A percentile compares a stretch with the other conserved stretches of the same genome.
phyloP scores from a whole-genome alignment of 2,797 vertebrate species.

The Poeciliopsis paucimaculata region DNA sequence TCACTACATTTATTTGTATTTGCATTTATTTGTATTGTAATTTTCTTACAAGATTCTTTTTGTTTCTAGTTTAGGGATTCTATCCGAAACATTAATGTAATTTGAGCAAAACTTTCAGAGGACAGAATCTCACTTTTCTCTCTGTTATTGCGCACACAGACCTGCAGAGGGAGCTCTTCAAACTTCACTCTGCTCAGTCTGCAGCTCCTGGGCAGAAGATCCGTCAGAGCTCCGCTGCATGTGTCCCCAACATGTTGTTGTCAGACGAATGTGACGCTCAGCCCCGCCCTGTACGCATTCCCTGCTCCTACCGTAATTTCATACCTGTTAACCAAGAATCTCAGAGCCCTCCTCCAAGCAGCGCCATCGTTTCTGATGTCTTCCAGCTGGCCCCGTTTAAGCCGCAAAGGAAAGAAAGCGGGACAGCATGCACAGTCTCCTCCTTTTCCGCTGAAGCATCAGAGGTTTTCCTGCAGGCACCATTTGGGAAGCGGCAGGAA shows the following conservation, averaged over 20 bases:
- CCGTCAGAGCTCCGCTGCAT: constrained; percentile 77
- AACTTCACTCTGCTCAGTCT: constrained; percentile 1
- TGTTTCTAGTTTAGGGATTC: not conserved
- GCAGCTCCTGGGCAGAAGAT: constrained; percentile 74
- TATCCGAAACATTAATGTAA: not conserved
- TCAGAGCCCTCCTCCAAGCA: constrained; percentile 20
- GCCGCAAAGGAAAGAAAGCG: constrained; percentile 61
- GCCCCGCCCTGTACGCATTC: constrained; percentile 8
- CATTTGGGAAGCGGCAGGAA: constrained; percentile 87
- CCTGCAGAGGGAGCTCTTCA: constrained; percentile 64
- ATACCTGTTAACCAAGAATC: constrained; percentile 23
- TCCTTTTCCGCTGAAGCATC: constrained; percentile 82
- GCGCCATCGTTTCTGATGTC: constrained; percentile 73
- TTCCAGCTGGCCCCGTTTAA: constrained; percentile 89
- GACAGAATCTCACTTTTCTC: constrained; percentile 5
- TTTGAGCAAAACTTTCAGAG: not conserved
- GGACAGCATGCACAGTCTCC: constrained; percentile 81
- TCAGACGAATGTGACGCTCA: constrained; percentile 33
- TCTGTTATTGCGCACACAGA: constrained; percentile 57
- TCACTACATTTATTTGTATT: not conserved
- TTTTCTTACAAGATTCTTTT: not conserved
- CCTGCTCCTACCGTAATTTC: constrained; percentile 33
- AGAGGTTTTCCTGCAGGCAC: constrained; percentile 91
- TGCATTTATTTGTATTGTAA: not conserved
- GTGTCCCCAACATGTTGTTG: constrained; percentile 55